A percentile compares a stretch with the other conserved stretches of the same genome.
phyloP scores from a whole-genome alignment of 1,140 invertebrate species.

The Magallana ariakensis region DNA sequence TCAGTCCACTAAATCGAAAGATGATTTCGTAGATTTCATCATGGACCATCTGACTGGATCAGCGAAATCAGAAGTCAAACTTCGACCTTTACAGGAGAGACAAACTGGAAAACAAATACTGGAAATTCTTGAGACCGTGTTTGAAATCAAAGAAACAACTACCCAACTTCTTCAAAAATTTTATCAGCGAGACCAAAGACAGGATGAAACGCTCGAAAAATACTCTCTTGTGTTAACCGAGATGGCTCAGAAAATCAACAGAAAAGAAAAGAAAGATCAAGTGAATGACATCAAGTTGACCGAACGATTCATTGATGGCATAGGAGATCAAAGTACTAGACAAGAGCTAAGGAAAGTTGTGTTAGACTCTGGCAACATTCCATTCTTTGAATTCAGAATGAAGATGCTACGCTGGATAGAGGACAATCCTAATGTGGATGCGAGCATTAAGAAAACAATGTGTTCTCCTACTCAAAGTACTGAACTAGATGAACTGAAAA shows the following conservation, averaged over 20 bases:
- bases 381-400: conserved; percentile 42
- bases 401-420: background rate
- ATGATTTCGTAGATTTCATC: no score
- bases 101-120: background rate
- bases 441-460: no score
- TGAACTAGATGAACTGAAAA: no score
- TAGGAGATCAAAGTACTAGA: background rate
- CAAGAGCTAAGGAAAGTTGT: conserved; percentile 29
- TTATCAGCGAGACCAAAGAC: no score
- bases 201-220: no score
- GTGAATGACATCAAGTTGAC: background rate
- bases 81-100: background rate
- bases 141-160: background rate
- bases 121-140: background rate
- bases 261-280: background rate
- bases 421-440: no score
- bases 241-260: background rate
- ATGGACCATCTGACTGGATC: background rate
- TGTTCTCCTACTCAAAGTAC: no score
- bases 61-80: background rate
- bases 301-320: conserved; percentile 38
- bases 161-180: no score
- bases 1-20: no score
- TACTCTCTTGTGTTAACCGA: background rate
- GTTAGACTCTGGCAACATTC: background rate